These are phyloP conservation scores for Embidobia sp. DNA, from an alignment of 2,888 invertebrate genomes.

Conservation along the genomic window DNA sequence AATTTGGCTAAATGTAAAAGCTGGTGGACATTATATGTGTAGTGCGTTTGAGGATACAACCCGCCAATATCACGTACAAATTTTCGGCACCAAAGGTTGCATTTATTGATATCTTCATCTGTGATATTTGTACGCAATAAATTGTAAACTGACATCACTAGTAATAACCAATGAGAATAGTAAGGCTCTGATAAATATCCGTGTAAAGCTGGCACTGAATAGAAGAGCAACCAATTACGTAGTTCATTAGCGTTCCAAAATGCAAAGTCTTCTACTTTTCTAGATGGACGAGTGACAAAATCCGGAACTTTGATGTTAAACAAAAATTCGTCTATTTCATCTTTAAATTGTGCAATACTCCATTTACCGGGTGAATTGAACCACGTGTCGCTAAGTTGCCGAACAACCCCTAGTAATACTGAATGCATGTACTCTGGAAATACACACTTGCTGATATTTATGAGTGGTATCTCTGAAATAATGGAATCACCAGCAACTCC, in stretches of 20 bases:
- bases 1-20: neutral
- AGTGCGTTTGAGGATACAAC: neutral
- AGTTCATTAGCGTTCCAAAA: conserved; percentile 17
- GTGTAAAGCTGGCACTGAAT: neutral
- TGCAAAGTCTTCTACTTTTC: neutral
- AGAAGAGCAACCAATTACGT: neutral
- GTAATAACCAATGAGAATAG: conserved; percentile 5
- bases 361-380: neutral
- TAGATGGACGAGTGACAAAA: conserved; percentile 6
- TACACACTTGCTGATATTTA: conserved; percentile 10
- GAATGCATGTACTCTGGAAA: conserved; percentile 43
- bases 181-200: neutral
- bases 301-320: neutral
- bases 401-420: neutral
- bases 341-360: neutral
- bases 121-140: conserved; percentile 1
- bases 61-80: neutral
- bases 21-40: conserved; percentile 23
- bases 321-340: neutral
- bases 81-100: neutral
- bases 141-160: neutral
- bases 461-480: neutral
- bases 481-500: conserved; percentile 15
- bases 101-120: neutral
- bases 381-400: neutral